Percentiles rank a stretch among this genome's conserved stretches.
phyloP scores from a whole-genome alignment of 1,140 invertebrate species.

The Manduca sexta region DNA sequence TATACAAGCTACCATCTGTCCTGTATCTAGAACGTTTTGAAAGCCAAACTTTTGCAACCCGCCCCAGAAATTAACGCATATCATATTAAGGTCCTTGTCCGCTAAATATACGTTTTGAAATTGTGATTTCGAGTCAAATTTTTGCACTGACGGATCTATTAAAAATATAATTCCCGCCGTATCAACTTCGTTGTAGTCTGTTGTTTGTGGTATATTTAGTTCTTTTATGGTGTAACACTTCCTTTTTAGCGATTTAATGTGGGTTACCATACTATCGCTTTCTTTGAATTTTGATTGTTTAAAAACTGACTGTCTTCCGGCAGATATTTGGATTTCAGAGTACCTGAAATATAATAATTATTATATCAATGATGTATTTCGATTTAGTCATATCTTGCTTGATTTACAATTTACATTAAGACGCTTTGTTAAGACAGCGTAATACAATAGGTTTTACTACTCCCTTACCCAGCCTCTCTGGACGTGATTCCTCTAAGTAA shows the following conservation, averaged over 20 bases:
- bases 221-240: slow-evolving; percentile 43
- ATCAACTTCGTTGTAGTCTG: slow-evolving; percentile 58
- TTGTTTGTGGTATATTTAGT: slow-evolving; percentile 34
- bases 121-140: slow-evolving; percentile 33
- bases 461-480: no score
- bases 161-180: slow-evolving; percentile 45
- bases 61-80: slow-evolving; percentile 78
- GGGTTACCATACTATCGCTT: slow-evolving; percentile 22
- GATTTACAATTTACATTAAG: no score
- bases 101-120: slow-evolving; percentile 70
- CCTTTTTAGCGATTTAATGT: slow-evolving; percentile 25
- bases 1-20: slow-evolving; percentile 73
- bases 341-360: slow-evolving; percentile 59
- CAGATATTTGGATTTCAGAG: slow-evolving; percentile 64
- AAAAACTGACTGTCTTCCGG: slow-evolving; percentile 46
- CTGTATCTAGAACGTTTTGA: slow-evolving; percentile 74
- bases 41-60: slow-evolving; percentile 75
- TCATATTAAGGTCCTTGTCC: slow-evolving; percentile 67
- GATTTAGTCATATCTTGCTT: no score
- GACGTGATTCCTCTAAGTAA: no score
- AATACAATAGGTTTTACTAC: no score
- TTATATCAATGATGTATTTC: no score
- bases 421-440: no score
- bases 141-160: slow-evolving; percentile 40
- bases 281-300: slow-evolving; percentile 30